Evolutionary conservation across 2,888 invertebrate species (phyloP), one percentile per base, ranked within the genome.

Genomic region (Molanna angustata): DNA sequence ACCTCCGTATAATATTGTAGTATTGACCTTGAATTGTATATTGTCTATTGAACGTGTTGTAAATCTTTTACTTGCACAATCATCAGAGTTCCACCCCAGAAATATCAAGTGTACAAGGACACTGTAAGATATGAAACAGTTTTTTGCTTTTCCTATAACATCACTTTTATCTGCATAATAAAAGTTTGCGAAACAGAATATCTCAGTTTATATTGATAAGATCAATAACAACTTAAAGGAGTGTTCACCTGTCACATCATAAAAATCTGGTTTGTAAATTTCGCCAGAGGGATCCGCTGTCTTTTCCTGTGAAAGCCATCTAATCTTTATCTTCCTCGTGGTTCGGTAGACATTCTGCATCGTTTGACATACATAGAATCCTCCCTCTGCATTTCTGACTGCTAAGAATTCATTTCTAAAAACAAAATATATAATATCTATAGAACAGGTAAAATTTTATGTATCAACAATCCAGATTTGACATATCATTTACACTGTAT

Each of bases 271-370:
- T 55, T 87, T 87, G 73, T 91, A 94, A 2, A 88, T 82, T 69
- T 85, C 85, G 2, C 83, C 84, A 7, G 79, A 73, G 22, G 80
- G 73, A 58, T 81, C 80, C 0, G 71, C 68, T 19, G 76, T 75
- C 70, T 84, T 83, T 61, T 87, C 86, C 67, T 90, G 88, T 0
- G 90, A 89, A 46, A 94, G 74, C 94, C 94, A 94, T 65, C 92
- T 86, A 63, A 94, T 94, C 66, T 87, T 87, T 66, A 94, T 92
- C 68, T 86, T 86, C 54, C 86, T 82, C 22, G 91, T 90, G 43
- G 85, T 85, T 66, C 88, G 88, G 71, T 90, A 92, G 53, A 94
- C 89, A 70, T 94, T 94, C 74, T 94, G 93, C 73, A 89, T 83
- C 1, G 92, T 84, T 70, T 94, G 92, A 69, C 94, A 94, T 53